Evolutionary conservation across 2,888 invertebrate genomes (phyloP).

Genomic region (Drosophila emarginata): DNA sequence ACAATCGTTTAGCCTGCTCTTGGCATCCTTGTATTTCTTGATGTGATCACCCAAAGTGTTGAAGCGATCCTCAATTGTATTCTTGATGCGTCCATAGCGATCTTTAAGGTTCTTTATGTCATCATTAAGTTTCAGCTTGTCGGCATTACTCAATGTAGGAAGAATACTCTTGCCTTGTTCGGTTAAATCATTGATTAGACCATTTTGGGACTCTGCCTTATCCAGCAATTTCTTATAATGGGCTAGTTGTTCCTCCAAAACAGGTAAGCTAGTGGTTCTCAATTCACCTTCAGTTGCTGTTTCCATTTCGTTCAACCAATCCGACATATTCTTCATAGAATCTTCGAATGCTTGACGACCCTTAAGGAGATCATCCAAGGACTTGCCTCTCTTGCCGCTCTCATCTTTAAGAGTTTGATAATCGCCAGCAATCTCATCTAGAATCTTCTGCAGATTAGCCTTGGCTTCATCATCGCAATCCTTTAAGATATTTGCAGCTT

Average conservation of each 20-base stretch:
- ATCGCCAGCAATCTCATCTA: constrained; percentile 88
- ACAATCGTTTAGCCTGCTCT: constrained; percentile 90
- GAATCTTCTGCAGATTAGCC: constrained; percentile 85
- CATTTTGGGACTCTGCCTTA: constrained; percentile 88
- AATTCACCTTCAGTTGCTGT: constrained; percentile 92
- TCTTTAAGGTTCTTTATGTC: constrained; percentile 90
- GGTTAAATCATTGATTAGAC: constrained; percentile 88
- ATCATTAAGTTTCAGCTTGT: constrained; percentile 91
- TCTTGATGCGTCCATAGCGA: constrained; percentile 88
- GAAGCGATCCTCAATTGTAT: constrained; percentile 89
- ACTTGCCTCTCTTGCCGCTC: constrained; percentile 88
- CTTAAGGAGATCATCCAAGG: constrained; percentile 88
- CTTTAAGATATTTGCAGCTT: constrained; percentile 89
- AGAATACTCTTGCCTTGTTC: constrained; percentile 91
- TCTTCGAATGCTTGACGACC: constrained; percentile 92
- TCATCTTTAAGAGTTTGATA: constrained; percentile 89
- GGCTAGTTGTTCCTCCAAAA: constrained; percentile 93
- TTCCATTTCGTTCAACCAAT: constrained; percentile 96
- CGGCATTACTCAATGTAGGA: constrained; percentile 92
- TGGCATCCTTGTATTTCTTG: constrained; percentile 91
- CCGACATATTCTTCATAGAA: constrained; percentile 90
- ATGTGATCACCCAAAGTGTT: constrained; percentile 89
- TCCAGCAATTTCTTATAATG: constrained; percentile 91
- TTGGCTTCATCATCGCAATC: constrained; percentile 90
- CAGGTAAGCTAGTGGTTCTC: constrained; percentile 90